Evolutionary conservation across 2,888 invertebrate genomes (phyloP), one percentile per base, ranked within the genome.

Genomic region (Hypercompe scribonia): DNA sequence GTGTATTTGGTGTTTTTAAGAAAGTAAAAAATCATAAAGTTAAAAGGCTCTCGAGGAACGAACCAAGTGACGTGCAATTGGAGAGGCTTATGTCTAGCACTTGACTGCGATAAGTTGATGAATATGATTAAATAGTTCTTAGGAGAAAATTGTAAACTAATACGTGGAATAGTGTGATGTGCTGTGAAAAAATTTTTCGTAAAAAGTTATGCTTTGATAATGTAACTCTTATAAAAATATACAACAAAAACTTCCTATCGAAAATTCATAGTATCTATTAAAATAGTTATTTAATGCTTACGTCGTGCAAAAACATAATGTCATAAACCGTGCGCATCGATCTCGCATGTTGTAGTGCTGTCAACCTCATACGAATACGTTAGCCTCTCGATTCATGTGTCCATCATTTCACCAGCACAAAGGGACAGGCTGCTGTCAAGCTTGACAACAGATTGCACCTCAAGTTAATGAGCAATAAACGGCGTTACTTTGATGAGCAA

Each of bases 341-440:
- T 42, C 65, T 33, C 70, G 63, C 65, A 65, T 75, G 68, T 61
- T 61, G 58, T 61, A 18, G 18, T 18, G 61, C 61, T 61, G 61
- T 69, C 74, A 67, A 33, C 54, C 46, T n/a, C 50, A 63, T 66
- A 18, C 72, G 36, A 63, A 65, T 50, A 69, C 61, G 66, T 72
- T 72, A 31, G 65, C 65, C 65, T 33, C 63, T 77, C 88, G 84
- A 92, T 92, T 92, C 91, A 92, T 84, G 84, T 85, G 92, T 92
- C 92, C 86, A 91, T 92, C 92, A 92, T 72, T 65, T 72, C 54
- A 72, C 39, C 71, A 65, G 81, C 80, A 87, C 88, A 88, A 88
- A 86, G 84, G 79, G 81, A 82, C 84, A 78, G 76, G 77, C 70
- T 74, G 76, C 76, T 77, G 80, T 79, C 86, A 80, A 80, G 31